Evolutionary conservation across 2,888 invertebrate genomes (phyloP), one percentile per base, ranked within the genome.

Genomic region (Harpalus rufipes): DNA sequence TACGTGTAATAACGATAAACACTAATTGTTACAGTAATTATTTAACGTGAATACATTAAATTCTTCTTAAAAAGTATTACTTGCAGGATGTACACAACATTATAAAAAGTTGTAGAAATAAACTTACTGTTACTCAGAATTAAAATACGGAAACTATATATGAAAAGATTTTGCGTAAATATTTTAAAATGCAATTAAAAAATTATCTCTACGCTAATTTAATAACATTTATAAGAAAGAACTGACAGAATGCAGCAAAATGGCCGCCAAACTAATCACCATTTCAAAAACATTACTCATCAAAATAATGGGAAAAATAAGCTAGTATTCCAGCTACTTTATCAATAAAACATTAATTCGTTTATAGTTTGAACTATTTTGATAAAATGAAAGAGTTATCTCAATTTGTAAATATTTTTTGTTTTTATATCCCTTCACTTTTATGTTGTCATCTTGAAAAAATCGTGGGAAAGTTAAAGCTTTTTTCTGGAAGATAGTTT

Each of bases 231-330:
- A 85, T 85, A 85, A 85, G 84, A 86, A 85, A 82, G 84, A 85
- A 76, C 76, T 86, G 86, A 86, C 86, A 86, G 86, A 80, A 86
- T 85, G 84, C 83, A 86, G 86, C 86, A 86, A 86, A 85, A 86
- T 86, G 86, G 86, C 86, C 85, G 86, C 86, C 81, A 80, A 85
- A 65, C 72, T 85, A 85, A 80, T 85, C 21, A 58, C 41, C 58
- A n/a, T 80, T 32, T 12, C 68, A 72, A 85, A 85, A 85, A 85
- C 80, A 85, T 85, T 18, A n/a, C 25, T 80, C 58, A 41, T 16
- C 58, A 25, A 80, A 85, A 79, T 80, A 80, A 39, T 72, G 18
- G n/a, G 10, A 79, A 80, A 85, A 61, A 58, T 79, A 32, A 39
- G 16, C 51, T 39, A 61, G 41, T 61, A 25, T 76, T 16, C 41